Conservation (phyloP, 2,113 vertebrate species). For the Sigmodon hispidus region DNA sequence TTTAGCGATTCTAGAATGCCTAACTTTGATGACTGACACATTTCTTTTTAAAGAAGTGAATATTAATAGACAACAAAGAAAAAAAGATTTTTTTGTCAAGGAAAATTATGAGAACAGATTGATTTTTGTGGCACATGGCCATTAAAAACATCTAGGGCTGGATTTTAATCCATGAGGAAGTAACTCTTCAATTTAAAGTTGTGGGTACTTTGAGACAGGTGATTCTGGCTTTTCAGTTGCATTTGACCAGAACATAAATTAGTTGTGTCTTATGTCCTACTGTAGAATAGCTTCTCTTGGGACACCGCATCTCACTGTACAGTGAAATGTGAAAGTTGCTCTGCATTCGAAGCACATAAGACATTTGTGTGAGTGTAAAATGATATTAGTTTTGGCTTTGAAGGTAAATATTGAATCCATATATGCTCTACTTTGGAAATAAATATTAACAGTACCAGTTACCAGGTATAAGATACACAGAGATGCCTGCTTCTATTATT, state of each 20-base stretch:
- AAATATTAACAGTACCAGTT: background rate
- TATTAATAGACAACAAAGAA: background rate
- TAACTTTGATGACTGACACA: background rate
- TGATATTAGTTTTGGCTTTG: slow-evolving; percentile 16
- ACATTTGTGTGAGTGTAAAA: background rate
- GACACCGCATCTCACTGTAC: background rate
- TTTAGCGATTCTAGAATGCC: background rate
- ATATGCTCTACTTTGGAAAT: background rate
- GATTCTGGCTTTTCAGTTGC: background rate
- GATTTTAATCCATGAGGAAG: background rate
- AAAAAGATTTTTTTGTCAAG: background rate
- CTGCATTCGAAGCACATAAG: background rate
- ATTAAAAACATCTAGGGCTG: background rate
- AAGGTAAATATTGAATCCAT: background rate
- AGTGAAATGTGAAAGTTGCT: background rate
- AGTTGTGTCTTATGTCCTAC: background rate
- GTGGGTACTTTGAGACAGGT: background rate
- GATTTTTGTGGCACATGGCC: background rate
- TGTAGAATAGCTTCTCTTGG: background rate
- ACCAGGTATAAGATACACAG: background rate
- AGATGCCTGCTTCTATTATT: background rate
- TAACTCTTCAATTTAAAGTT: background rate
- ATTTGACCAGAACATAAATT: slow-evolving; percentile 37
- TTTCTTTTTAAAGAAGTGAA: background rate
- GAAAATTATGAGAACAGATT: background rate